Percentiles rank a stretch among this genome's conserved stretches.
These are phyloP conservation scores for Drosophila nasuta DNA, from an alignment of 1,140 invertebrate genomes.

Conservation along the genomic window DNA sequence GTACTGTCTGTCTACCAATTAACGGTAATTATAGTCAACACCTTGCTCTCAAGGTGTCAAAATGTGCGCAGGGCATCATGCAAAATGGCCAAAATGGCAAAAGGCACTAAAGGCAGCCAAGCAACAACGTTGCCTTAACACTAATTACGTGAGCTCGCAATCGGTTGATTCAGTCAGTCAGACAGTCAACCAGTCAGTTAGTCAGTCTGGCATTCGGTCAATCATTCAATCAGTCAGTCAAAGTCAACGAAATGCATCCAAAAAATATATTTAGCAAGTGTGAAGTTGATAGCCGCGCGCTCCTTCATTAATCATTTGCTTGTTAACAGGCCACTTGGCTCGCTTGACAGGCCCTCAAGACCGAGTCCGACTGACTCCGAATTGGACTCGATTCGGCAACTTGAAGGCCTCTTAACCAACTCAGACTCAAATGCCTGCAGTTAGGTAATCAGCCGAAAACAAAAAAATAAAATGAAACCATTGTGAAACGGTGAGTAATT, in stretches of 20 bases:
- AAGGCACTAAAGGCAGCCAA: constrained; percentile 46
- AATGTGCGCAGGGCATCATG: constrained; percentile 76
- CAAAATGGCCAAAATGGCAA: constrained; percentile 77
- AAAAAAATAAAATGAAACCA: neutral
- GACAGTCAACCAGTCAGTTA: constrained; percentile 44
- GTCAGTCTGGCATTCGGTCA: constrained; percentile 52
- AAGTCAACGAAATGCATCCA: constrained; percentile 73
- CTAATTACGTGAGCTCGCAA: constrained; percentile 63
- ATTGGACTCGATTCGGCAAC: constrained; percentile 29
- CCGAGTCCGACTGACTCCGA: constrained; percentile 11
- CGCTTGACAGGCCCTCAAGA: constrained; percentile 65
- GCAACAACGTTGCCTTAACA: constrained; percentile 25
- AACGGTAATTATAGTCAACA: constrained; percentile 81
- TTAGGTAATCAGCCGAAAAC: constrained; percentile 10
- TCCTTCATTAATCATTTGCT: constrained; percentile 77
- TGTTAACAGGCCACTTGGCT: constrained; percentile 76
- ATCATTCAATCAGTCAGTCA: constrained; percentile 53
- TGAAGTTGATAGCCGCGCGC: constrained; percentile 74
- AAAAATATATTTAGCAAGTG: constrained; percentile 76
- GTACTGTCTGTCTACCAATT: constrained; percentile 54
- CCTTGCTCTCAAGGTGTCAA: constrained; percentile 77
- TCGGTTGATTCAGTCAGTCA: constrained; percentile 43
- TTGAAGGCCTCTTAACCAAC: constrained; percentile 21
- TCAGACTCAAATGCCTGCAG: constrained; percentile 15
- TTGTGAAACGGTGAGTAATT: constrained; percentile 1